A percentile compares a stretch with the other conserved stretches of the same genome.
Conservation (phyloP, 2,888 invertebrate genomes). For the Apocheima hispidaria region DNA sequence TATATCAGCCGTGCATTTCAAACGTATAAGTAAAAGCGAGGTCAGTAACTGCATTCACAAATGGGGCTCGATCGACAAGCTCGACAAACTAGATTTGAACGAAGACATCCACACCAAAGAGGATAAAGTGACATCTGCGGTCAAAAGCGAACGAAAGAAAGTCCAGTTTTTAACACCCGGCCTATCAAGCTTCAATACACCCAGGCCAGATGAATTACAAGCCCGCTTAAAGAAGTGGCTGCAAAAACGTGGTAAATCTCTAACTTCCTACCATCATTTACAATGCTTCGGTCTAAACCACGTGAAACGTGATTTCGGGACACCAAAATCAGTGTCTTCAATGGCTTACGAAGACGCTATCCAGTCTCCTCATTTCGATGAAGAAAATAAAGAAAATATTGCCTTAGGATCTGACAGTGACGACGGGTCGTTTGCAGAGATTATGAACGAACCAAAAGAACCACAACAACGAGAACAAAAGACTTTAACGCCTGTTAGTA, state of each 20-base stretch:
- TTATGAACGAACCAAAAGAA: constrained; percentile 59
- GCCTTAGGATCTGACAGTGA: constrained; percentile 74
- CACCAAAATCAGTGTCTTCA: constrained; percentile 11
- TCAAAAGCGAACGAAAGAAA: constrained; percentile 77
- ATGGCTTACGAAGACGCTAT: constrained; percentile 4
- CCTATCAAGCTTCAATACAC: constrained; percentile 65
- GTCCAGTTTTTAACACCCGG: constrained; percentile 75
- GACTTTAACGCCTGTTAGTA: constrained; percentile 32
- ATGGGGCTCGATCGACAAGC: constrained; percentile 75
- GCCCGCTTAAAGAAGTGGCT: constrained; percentile 81
- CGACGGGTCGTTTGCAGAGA: constrained; percentile 71
- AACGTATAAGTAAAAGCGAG: constrained; percentile 68
- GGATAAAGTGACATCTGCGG: constrained; percentile 67
- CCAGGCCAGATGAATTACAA: constrained; percentile 73
- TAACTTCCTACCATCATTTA: constrained; percentile 80
- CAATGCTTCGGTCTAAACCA: constrained; percentile 83
- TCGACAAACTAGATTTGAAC: constrained; percentile 64
- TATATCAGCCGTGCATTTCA: constrained; percentile 81
- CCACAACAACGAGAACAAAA: too few species aligned
- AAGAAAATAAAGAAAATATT: constrained; percentile 84
- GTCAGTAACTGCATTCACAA: constrained; percentile 71
- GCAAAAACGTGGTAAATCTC: constrained; percentile 77
- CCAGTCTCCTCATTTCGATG: constrained; percentile 55
- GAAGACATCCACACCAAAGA: constrained; percentile 64
- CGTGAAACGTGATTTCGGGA: constrained; percentile 39